phyloP scores from a whole-genome alignment of 1,140 invertebrate species.

The Oscheius sp. region DNA sequence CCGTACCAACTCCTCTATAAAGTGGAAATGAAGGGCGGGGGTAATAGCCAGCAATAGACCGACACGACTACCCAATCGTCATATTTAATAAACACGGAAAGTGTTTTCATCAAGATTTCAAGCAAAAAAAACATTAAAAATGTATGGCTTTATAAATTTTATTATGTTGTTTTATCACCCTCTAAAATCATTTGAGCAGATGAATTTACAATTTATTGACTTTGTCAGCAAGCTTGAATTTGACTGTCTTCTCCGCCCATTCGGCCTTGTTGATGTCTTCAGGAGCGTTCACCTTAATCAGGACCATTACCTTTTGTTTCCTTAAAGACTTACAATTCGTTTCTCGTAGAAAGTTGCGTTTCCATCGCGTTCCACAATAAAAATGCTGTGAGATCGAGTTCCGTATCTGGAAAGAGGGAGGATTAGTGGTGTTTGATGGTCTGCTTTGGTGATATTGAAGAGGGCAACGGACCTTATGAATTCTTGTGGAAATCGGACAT shows the following conservation, averaged over 20 bases:
- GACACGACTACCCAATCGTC: too few relatives aligned
- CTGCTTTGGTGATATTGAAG: not conserved
- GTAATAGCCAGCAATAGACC: too few relatives aligned
- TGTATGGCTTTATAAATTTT: too few relatives aligned
- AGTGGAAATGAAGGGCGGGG: too few relatives aligned
- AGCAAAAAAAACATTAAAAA: too few relatives aligned
- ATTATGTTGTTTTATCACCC: too few relatives aligned
- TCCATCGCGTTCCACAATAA: slow-evolving; percentile 43
- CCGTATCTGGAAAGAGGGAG: not conserved
- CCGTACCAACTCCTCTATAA: too few relatives aligned
- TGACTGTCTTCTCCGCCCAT: not conserved
- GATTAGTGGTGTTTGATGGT: too few relatives aligned
- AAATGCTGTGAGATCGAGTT: slow-evolving; percentile 42
- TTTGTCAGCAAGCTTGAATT: not conserved
- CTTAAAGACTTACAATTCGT: not conserved
- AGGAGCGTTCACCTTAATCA: not conserved
- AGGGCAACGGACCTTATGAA: not conserved
- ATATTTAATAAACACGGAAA: too few relatives aligned
- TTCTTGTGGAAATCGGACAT: slow-evolving; percentile 27
- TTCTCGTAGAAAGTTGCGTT: slow-evolving; percentile 15
- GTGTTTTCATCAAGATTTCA: too few relatives aligned
- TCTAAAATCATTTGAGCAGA: too few relatives aligned
- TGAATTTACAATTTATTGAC: too few relatives aligned
- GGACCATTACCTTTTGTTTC: not conserved
- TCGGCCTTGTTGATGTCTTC: not conserved